Evolutionary conservation across 2,113 vertebrate genomes (phyloP).

Genomic region (Vulpes lagopus): DNA sequence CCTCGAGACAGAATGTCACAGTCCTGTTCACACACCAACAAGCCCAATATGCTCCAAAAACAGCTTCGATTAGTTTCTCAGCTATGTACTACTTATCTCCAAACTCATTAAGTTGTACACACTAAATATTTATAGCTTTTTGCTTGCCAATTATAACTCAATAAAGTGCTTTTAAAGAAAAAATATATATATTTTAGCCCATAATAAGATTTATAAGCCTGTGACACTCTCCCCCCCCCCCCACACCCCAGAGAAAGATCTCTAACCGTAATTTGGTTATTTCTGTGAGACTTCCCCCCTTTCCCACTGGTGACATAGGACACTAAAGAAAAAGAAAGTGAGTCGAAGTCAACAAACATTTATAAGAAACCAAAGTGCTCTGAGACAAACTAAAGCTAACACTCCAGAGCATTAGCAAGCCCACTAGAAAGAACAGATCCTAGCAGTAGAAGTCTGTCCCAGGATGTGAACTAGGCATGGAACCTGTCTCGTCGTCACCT

Average conservation of each 20-base stretch:
- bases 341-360: not conserved
- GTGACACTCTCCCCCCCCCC: not conserved
- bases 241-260: not conserved
- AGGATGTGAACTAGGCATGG: not conserved
- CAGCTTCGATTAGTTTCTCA: not conserved
- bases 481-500: too few species aligned
- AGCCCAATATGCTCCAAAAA: not conserved
- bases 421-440: not conserved
- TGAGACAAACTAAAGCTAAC: not conserved
- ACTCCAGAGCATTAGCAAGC: not conserved
- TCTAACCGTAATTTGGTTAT: not conserved
- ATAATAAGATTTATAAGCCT: not conserved
- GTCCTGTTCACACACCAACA: not conserved
- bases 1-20: not conserved
- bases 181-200: not conserved
- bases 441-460: not conserved
- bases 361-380: not conserved
- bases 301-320: not conserved
- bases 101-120: not conserved
- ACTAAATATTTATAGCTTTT: not conserved
- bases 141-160: not conserved
- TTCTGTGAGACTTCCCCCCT: constrained; percentile 37
- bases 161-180: not conserved
- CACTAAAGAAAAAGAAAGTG: not conserved
- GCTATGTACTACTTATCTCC: not conserved